phyloP scores from a whole-genome alignment of 30 jellyfish, hydroid and myxozoan species.

The Aurelia sp. region DNA sequence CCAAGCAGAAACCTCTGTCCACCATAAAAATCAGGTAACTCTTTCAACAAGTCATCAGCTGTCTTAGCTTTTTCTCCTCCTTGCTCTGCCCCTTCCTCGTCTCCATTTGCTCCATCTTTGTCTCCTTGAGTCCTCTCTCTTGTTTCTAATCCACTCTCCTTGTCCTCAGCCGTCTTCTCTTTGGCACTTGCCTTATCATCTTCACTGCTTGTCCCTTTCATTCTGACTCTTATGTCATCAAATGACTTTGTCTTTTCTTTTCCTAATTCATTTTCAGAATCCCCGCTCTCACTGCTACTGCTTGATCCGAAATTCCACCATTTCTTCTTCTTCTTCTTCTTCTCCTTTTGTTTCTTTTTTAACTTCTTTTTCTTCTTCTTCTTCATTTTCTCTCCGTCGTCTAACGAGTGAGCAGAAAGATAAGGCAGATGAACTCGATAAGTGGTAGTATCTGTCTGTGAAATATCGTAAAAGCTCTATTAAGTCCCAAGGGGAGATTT shows the following conservation, averaged over 20 bases:
- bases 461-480: no score
- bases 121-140: slow-evolving; percentile 13
- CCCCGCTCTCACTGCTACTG: slow-evolving; percentile 40
- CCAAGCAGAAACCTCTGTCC: slow-evolving; percentile 57
- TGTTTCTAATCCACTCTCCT: slow-evolving; percentile 13
- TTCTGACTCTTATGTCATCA: slow-evolving; percentile 43
- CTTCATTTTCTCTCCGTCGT: neutral
- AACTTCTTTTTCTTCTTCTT: slow-evolving; percentile 27
- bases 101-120: neutral
- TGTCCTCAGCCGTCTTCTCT: slow-evolving; percentile 1
- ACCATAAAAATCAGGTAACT: slow-evolving; percentile 51
- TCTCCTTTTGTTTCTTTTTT: slow-evolving; percentile 4
- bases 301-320: slow-evolving; percentile 62
- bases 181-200: slow-evolving; percentile 13
- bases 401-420: neutral
- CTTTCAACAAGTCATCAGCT: slow-evolving; percentile 19
- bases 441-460: no score
- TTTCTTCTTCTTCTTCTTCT: slow-evolving; percentile 42
- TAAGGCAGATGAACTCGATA: no score
- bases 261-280: slow-evolving; percentile 9
- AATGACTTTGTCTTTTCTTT: slow-evolving; percentile 15
- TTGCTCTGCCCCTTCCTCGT: no score
- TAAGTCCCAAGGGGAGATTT: no score
- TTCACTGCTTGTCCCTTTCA: slow-evolving; percentile 64
- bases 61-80: neutral